These are phyloP conservation scores for Mactromeris polynyma DNA, from an alignment of 2,888 invertebrate genomes.

Conservation along the genomic window DNA sequence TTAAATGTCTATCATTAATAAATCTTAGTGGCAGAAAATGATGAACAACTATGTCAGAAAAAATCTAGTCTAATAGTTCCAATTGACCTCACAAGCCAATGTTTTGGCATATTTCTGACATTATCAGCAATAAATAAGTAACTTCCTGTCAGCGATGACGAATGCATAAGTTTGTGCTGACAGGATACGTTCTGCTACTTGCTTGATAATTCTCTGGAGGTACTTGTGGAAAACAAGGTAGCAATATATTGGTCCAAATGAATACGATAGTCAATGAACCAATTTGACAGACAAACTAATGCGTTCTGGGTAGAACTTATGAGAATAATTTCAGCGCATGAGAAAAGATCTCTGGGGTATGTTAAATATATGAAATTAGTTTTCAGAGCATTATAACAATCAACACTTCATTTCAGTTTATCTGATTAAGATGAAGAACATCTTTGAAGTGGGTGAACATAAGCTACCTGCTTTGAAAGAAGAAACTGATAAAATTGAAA, in stretches of 20 bases:
- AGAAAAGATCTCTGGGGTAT: background rate
- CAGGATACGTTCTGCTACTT: background rate
- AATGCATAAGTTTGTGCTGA: slow-evolving; percentile 4
- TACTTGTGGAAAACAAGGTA: background rate
- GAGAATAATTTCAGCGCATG: background rate
- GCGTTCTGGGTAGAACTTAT: background rate
- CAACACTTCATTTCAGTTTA: background rate
- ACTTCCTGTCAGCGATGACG: slow-evolving; percentile 21
- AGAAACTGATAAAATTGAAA: slow-evolving; percentile 2
- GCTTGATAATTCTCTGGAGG: background rate
- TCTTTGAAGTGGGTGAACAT: background rate
- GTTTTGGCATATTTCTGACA: slow-evolving; percentile 38
- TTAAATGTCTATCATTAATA: background rate
- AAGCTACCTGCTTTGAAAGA: background rate
- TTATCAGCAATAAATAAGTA: slow-evolving; percentile 21
- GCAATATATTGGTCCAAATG: background rate
- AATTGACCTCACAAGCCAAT: background rate
- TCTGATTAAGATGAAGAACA: background rate
- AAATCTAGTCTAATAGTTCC: background rate
- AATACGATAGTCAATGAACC: slow-evolving; percentile 3
- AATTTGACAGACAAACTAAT: background rate
- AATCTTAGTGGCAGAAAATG: background rate
- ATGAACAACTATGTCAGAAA: background rate
- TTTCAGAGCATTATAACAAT: background rate
- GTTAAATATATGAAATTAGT: slow-evolving; percentile 2